Conservation (phyloP, 2,113 vertebrate species). For the Trogon melanurus region DNA sequence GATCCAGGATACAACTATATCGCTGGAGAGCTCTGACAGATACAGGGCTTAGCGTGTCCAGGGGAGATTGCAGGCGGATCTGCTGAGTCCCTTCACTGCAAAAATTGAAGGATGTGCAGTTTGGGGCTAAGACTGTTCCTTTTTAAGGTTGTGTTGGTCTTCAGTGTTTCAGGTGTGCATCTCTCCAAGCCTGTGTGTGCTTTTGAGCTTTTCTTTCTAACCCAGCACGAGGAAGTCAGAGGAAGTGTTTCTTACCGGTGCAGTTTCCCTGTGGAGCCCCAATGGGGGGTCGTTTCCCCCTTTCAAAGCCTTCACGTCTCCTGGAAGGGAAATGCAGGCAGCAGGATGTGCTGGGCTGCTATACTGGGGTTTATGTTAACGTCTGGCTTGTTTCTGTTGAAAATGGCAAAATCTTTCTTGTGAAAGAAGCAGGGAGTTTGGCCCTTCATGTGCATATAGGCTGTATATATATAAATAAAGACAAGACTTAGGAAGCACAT, state of each 20-base stretch:
- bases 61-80: neutral
- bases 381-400: neutral
- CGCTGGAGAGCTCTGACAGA: neutral
- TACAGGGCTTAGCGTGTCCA: neutral
- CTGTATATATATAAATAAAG: neutral
- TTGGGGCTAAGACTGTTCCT: neutral
- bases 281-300: neutral
- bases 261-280: neutral
- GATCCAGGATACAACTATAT: neutral
- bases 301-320: neutral
- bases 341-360: conserved; percentile 15
- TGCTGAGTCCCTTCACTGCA: neutral
- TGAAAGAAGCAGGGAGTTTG: neutral
- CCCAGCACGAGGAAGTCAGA: neutral
- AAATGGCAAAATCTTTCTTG: conserved; percentile 36
- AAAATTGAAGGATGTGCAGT: neutral
- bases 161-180: neutral
- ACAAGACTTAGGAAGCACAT: neutral
- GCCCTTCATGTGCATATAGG: neutral
- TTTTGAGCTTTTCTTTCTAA: neutral
- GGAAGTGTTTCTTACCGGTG: accelerated
- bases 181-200: no score
- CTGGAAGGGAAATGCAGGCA: neutral
- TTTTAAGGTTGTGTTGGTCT: neutral
- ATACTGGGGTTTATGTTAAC: neutral